A percentile compares a stretch with the other conserved stretches of the same genome.
Conservation (phyloP, 2,797 vertebrate species). For the Erpetoichthys calabaricus region DNA sequence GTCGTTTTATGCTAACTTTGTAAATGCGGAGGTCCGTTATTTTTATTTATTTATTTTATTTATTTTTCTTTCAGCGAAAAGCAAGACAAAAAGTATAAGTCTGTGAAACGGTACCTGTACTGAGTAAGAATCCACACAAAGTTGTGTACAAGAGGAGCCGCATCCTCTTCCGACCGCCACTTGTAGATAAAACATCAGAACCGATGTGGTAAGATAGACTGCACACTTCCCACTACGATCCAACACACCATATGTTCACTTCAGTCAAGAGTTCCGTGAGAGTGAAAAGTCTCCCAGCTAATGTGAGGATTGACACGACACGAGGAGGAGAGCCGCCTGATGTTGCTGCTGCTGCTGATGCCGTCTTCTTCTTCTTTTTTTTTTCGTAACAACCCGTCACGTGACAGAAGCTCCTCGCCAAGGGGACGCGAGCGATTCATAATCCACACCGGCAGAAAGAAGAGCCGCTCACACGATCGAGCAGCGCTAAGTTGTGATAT, state of each 20-base stretch:
- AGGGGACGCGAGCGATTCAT: conserved; percentile 7
- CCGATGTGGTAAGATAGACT: conserved; percentile 17
- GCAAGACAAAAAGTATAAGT: too few species aligned
- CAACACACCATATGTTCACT: conserved; percentile 11
- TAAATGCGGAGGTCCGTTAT: too few species aligned
- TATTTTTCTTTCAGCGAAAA: too few species aligned
- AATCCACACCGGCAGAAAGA: not conserved
- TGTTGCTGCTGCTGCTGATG: too few species aligned
- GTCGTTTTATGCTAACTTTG: too few species aligned
- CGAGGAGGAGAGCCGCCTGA: not conserved
- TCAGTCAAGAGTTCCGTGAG: conserved; percentile 7
- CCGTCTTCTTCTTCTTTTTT: too few species aligned
- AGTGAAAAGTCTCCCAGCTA: conserved; percentile 8
- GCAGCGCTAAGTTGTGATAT: too few species aligned
- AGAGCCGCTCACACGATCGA: too few species aligned
- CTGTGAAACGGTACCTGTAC: conserved; percentile 47
- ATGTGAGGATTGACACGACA: conserved; percentile 4
- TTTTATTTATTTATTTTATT: too few species aligned
- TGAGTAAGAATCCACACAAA: conserved; percentile 67
- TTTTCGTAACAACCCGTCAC: conserved; percentile 20
- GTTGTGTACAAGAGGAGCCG: conserved; percentile 59
- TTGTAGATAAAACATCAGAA: conserved; percentile 37
- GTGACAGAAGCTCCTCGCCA: conserved; percentile 22
- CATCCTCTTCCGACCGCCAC: conserved; percentile 58
- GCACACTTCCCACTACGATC: conserved; percentile 13